A percentile compares a stretch with the other conserved stretches of the same genome.
phyloP scores from a whole-genome alignment of 1,140 invertebrate genomes.

The Varroa destructor region DNA sequence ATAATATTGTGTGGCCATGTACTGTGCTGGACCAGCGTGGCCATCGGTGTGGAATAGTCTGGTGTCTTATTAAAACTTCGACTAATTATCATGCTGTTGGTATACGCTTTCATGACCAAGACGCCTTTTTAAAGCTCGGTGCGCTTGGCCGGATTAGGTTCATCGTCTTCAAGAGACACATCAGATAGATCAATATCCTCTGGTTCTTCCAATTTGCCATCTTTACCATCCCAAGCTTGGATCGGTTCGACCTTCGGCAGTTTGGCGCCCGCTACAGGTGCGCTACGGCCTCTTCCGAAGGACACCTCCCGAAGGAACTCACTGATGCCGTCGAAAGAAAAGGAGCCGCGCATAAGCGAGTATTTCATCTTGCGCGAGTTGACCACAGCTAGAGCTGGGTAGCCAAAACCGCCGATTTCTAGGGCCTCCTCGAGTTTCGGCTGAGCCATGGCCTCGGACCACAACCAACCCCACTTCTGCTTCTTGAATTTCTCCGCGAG shows the following conservation, averaged over 20 bases:
- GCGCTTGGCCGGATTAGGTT: slow-evolving; percentile 52
- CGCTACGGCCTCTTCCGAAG: slow-evolving; percentile 81
- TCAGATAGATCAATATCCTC: slow-evolving; percentile 88
- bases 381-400: slow-evolving; percentile 79
- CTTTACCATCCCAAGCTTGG: slow-evolving; percentile 91
- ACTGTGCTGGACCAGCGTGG: too few relatives aligned
- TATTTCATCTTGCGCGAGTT: slow-evolving; percentile 96
- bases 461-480: slow-evolving; percentile 94
- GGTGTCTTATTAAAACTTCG: too few relatives aligned
- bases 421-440: slow-evolving; percentile 66
- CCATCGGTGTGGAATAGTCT: too few relatives aligned
- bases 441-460: slow-evolving; percentile 80
- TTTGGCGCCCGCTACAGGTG: slow-evolving; percentile 67
- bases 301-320: slow-evolving; percentile 89
- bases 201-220: slow-evolving; percentile 61
- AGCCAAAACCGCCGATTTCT: slow-evolving; percentile 71
- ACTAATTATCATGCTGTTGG: too few relatives aligned
- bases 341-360: slow-evolving; percentile 79
- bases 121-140: slow-evolving; percentile 30
- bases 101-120: too few relatives aligned
- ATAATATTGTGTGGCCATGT: too few relatives aligned
- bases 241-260: slow-evolving; percentile 60
- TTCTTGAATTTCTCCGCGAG: slow-evolving; percentile 86
- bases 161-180: slow-evolving; percentile 58
- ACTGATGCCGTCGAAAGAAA: slow-evolving; percentile 82